Conservation (phyloP, 2,888 invertebrate species). For the Chrysolina haemoptera region DNA sequence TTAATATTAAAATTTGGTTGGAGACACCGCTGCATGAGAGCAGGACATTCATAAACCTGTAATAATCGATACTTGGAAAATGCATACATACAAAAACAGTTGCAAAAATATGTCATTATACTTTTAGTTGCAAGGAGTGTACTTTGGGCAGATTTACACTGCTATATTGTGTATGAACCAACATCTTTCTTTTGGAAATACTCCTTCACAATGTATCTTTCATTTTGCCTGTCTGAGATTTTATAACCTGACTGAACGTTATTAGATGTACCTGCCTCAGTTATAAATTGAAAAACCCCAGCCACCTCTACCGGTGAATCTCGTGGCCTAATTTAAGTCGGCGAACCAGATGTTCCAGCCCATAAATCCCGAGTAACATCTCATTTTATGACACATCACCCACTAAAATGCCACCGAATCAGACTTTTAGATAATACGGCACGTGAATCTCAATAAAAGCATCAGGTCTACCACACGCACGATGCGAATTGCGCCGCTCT, state of each 20-base stretch:
- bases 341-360: conserved; percentile 22
- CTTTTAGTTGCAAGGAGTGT: no score
- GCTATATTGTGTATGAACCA: no score
- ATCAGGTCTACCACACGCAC: conserved; percentile 32
- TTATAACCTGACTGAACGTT: background rate
- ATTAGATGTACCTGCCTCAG: background rate
- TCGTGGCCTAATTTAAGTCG: conserved; percentile 10
- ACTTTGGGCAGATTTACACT: no score
- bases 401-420: conserved; percentile 25
- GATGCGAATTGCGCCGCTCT: conserved; percentile 26
- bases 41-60: no score
- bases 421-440: conserved; percentile 32
- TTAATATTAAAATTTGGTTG: no score
- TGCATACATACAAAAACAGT: no score
- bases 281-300: background rate
- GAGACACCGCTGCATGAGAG: no score
- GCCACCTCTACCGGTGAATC: background rate
- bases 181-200: background rate
- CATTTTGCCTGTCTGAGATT: background rate
- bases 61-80: no score
- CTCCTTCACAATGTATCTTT: background rate
- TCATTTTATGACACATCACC: conserved; percentile 32
- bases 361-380: conserved; percentile 25
- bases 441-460: conserved; percentile 32
- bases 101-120: no score